phyloP scores from a whole-genome alignment of 2,113 vertebrate species.

The Tylochromis polylepis region DNA sequence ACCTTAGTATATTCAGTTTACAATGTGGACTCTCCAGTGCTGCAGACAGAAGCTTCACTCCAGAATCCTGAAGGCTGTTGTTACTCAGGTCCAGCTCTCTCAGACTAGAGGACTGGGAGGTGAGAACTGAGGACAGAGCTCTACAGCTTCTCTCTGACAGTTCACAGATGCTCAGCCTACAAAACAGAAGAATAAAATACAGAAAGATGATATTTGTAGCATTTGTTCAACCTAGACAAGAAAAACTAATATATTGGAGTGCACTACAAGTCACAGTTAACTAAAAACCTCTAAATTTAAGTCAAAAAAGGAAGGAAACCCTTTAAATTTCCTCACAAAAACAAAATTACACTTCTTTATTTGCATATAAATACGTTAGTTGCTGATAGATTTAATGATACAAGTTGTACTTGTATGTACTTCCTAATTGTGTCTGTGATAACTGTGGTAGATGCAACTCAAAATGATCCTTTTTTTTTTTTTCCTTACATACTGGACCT shows the following conservation, averaged over 20 bases:
- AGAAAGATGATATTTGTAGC: background rate
- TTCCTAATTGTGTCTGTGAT: too few relatives aligned
- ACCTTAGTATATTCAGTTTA: too few relatives aligned
- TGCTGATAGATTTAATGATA: too few relatives aligned
- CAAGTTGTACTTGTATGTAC: too few relatives aligned
- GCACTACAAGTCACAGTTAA: background rate
- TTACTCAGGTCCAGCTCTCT: background rate
- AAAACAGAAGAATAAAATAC: background rate
- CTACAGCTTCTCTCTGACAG: background rate
- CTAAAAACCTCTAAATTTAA: background rate
- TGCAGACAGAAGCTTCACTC: background rate
- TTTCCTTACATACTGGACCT: too few relatives aligned
- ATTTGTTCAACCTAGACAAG: background rate
- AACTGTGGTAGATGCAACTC: too few relatives aligned
- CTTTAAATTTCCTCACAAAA: too few relatives aligned
- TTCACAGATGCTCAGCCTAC: background rate
- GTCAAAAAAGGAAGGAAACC: background rate
- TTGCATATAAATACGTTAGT: too few relatives aligned
- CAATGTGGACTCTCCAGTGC: background rate
- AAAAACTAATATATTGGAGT: background rate
- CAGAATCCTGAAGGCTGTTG: background rate
- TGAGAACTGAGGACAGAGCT: background rate
- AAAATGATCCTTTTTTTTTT: too few relatives aligned
- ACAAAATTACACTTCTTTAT: too few relatives aligned
- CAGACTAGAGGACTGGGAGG: background rate